Evolutionary conservation across 2,888 invertebrate genomes (phyloP), one percentile per base, ranked within the genome.

Genomic region (Patella pellucida): DNA sequence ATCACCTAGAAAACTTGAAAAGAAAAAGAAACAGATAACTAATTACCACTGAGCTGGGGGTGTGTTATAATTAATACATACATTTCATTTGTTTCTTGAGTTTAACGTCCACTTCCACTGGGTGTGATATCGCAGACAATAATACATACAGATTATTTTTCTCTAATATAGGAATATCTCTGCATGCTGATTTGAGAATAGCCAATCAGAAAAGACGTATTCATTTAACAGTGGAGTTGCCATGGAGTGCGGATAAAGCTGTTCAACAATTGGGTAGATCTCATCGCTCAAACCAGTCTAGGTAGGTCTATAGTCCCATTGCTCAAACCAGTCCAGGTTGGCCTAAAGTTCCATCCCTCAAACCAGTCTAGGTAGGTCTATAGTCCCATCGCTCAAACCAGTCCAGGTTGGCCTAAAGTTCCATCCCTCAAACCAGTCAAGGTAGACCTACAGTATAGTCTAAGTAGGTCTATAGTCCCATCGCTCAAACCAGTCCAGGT

Each of bases 211-310:
- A 88, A 52, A 83, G 89, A 51, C 82, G 90, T 27, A 84, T 89
- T 19, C 90, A 90, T 82, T 79, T 90, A 76, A 90, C 90, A 31
- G 81, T 90, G 50, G 90, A 90, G 79, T 78, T 90, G 76, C 89
- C 90, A 0, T 90, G 90, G 90, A 89, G 89, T 78, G 90, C 90
- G 19, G 90, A 90, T 76, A 90, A 90, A 75, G 90, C 90, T 68
- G 89, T 90, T 4, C 90, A 90, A 80, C 90, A 90, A 79, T 81
- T 90, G 71, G 90, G 90, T 12, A 81, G 90, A 69, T 89, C 90
- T n/a, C 90, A 90, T 76, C 85, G 90, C 50, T 89, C 89, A 50
- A 90, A 89, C 77, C 90, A 90, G 73, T 83, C 86, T 70, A 88
- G 88, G 89, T 89, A 52, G 68, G 78, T 69, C 2, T 27, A 9